Evolutionary conservation across 2,888 invertebrate genomes (phyloP).

Genomic region (Fissipunctia ypsillon): DNA sequence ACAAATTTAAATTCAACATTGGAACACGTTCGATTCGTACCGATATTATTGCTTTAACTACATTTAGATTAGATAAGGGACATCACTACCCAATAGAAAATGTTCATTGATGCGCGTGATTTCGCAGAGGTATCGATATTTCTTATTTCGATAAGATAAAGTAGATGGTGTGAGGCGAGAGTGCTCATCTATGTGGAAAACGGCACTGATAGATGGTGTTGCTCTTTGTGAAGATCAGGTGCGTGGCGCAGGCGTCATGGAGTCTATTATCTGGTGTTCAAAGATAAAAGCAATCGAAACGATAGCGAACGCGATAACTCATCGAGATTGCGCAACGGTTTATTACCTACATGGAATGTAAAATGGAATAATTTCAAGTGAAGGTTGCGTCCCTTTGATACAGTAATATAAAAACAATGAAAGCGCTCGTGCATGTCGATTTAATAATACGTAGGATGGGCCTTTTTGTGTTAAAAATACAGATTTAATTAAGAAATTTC

Average conservation of each 20-base stretch:
- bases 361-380: conserved; percentile 49
- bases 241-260: conserved; percentile 72
- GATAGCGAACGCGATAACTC: conserved; percentile 73
- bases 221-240: conserved; percentile 69
- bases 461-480: conserved; percentile 44
- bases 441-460: conserved; percentile 43
- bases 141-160: conserved; percentile 82
- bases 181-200: conserved; percentile 77
- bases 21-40: conserved; percentile 64
- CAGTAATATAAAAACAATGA: conserved; percentile 49
- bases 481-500: conserved; percentile 59
- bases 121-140: conserved; percentile 78
- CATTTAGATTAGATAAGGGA: conserved; percentile 66
- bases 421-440: conserved; percentile 57
- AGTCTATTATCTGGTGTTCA: conserved; percentile 73
- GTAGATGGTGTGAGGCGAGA: conserved; percentile 71
- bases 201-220: conserved; percentile 67
- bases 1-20: conserved; percentile 59
- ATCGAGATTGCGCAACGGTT: conserved; percentile 71
- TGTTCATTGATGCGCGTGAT: conserved; percentile 83
- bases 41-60: conserved; percentile 61
- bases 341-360: conserved; percentile 43
- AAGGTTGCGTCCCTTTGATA: conserved; percentile 56
- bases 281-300: conserved; percentile 78
- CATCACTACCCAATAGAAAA: conserved; percentile 76